Base-by-base conservation (phyloP, 1,140 invertebrate species). In the Nylanderia fulva region DNA sequence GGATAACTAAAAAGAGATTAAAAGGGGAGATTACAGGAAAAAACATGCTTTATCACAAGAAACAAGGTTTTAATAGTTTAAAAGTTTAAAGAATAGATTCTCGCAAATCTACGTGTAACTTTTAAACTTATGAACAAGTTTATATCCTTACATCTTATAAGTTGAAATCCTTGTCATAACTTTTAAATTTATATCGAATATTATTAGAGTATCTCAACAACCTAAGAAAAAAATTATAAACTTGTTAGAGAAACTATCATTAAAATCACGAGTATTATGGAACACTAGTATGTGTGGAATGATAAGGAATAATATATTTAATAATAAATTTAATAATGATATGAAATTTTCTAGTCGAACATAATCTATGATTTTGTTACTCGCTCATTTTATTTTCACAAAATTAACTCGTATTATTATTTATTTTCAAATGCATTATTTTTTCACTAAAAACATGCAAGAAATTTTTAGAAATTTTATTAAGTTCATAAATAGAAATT, bases 101-200 rank as follows among this genome's bases (percentile, higher is more conserved):
- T 33, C 29, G 18, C 6, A 33, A 29, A 15, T 8, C 9, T 13
- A 2, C 42, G 11, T 21, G 29, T 21, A 42, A 42, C 8, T 42
- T 75, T 61, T 24, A 27, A 29, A 61, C 42, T n/a, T 61, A 36
- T 27, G 18, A 33, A 39, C 24, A 74, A 74, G 15, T 58, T 58
- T 39, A 33, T 58, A 48, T 48, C 45, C 45, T 48, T 33, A 58
- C 15, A 58, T 58, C 11, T 27, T 58, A 15, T 58, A 60, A 27
- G 1, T 61, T 54, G 5, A 75, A 75, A 75, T 27, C 64, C n/a
- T 33, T 77, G 33, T n/a, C n/a, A 77, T 29, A 77, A 66, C 29
- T 77, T 64, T 64, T 64, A 36, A 64, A 77, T 77, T 33, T 48
- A 77, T 66, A 52, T 66, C 33, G 9, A 15, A 64, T 33, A 36